Base-by-base conservation (phyloP, 2,888 invertebrate species). In the Torymus tubicola region DNA sequence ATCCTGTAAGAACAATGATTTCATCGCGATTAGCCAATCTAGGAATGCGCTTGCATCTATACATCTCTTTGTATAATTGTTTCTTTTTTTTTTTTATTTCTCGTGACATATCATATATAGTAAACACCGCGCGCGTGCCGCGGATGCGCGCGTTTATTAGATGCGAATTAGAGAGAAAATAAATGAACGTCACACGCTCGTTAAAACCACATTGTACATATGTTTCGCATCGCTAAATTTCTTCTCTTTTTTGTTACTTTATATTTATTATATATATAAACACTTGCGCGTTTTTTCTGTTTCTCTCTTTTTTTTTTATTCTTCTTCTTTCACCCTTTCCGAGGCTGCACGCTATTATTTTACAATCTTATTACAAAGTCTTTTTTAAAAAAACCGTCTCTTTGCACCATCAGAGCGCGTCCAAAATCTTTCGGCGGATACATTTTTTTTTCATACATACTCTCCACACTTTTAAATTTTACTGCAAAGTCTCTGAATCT, bases 321-420 rank as follows among this genome's bases (percentile, higher is more conserved):
- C 73, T 75, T 42, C 8, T 42, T 8, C 50, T 53, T 60, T n/a
- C 21, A 65, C 31, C 58, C 58, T 72, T 68, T 57, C 64, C 52
- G 50, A 79, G 42, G 69, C 76, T 76, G 18, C 73, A 80, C 75
- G 64, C 81, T 84, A 82, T 42, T 42, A 42, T 81, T 83, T 82
- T 87, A 88, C 86, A 87, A 86, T 85, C 86, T 87, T 88, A 87
- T 80, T 88, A 88, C 87, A 88, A 88, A 88, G 86, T 87, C 87
- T 86, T 86, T 86, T 86, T 42, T 42, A 42, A 85, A 88, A 87
- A 88, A 86, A 85, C 69, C 58, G 85, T 86, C 85, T 86, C 85
- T 85, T 85, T 65, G 74, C 78, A 74, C 75, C 65, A 57, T 75
- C 65, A 42, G 50, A 74, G 71, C 71, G 75, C 74, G 64, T 64